Conservation (phyloP, 2,797 vertebrate genomes). For the Catamblyrhynchus diadema region DNA sequence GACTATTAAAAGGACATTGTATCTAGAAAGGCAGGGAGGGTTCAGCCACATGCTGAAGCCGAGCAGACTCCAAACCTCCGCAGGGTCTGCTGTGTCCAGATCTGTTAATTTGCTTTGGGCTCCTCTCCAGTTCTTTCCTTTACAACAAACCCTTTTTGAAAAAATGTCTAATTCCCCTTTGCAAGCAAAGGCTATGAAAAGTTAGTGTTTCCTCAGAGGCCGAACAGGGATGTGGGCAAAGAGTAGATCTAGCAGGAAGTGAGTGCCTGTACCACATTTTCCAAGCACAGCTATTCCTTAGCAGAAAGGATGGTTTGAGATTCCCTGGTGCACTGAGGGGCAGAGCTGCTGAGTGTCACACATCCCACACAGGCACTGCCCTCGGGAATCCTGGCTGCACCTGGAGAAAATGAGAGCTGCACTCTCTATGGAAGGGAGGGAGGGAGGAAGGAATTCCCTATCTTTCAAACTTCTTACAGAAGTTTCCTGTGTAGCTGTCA, state of each 20-base stretch:
- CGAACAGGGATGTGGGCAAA: neutral
- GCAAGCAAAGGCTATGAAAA: neutral
- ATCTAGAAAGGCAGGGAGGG: constrained; percentile 24
- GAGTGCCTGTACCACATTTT: neutral
- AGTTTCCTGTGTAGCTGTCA: neutral
- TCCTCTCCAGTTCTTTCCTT: constrained; percentile 37
- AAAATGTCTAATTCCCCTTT: neutral
- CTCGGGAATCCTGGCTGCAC: neutral
- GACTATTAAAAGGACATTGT: constrained; percentile 53
- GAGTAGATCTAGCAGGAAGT: neutral
- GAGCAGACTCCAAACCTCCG: neutral
- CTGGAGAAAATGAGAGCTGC: neutral
- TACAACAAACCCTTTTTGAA: neutral
- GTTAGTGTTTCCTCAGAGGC: neutral
- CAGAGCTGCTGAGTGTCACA: neutral
- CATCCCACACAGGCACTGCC: neutral
- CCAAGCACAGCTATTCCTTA: neutral
- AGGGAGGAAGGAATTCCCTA: too few relatives aligned
- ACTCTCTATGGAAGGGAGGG: neutral
- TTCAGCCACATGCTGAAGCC: constrained; percentile 29
- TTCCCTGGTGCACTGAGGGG: neutral
- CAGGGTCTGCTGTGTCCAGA: constrained; percentile 15
- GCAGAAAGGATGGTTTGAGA: neutral
- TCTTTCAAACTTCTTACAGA: neutral
- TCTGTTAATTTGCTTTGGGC: constrained; percentile 53